Conservation (phyloP, 1,140 invertebrate species). For the Oryzaephilus surinamensis region DNA sequence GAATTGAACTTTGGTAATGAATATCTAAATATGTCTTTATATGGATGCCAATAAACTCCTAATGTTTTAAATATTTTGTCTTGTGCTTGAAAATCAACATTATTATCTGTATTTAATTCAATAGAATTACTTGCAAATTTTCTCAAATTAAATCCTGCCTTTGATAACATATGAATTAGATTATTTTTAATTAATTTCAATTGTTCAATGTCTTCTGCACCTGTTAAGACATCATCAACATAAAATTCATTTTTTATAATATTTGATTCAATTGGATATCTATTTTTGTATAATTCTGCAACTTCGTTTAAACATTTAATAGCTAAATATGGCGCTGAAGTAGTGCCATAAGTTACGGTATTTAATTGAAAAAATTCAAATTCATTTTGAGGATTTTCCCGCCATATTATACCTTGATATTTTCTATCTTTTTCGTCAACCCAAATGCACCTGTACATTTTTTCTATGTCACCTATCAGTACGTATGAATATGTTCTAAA, state of each 20-base stretch:
- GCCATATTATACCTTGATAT: constrained; percentile 33
- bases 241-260: constrained; percentile 35
- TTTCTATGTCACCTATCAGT: constrained; percentile 34
- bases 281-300: constrained; percentile 16
- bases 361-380: constrained; percentile 12
- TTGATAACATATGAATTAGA: constrained; percentile 5
- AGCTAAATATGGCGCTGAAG: constrained; percentile 32
- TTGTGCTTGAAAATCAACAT: neutral
- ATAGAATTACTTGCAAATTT: constrained; percentile 14
- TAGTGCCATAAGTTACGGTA: constrained; percentile 27
- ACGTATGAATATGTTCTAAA: constrained; percentile 26
- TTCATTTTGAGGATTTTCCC: constrained; percentile 9
- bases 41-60: constrained; percentile 5
- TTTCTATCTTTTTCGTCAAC: constrained; percentile 21
- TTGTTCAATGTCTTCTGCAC: constrained; percentile 13
- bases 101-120: neutral
- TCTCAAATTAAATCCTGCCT: constrained; percentile 12
- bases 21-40: constrained; percentile 1
- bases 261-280: constrained; percentile 19
- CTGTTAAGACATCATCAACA: constrained; percentile 37
- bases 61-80: constrained; percentile 6
- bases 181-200: constrained; percentile 8
- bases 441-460: constrained; percentile 34
- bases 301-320: constrained; percentile 28
- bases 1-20: too few relatives aligned